A percentile compares a stretch with the other conserved stretches of the same genome.
These are phyloP conservation scores for Cataglyphis livida DNA, from an alignment of 2,888 invertebrate genomes.

Conservation along the genomic window DNA sequence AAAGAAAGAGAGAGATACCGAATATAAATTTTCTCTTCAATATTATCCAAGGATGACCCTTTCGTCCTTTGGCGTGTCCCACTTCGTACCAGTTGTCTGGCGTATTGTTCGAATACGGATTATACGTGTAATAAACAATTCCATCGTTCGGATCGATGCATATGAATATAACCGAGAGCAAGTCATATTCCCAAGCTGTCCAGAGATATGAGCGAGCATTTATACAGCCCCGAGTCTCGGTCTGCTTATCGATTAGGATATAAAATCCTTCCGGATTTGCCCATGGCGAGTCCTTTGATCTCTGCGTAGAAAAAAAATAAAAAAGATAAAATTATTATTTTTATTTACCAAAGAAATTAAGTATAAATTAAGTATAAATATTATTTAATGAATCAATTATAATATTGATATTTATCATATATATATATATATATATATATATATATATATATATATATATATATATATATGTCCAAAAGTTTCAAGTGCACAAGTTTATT, in stretches of 20 bases:
- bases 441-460: no score
- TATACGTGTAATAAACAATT: constrained; percentile 66
- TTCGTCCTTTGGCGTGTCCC: constrained; percentile 43
- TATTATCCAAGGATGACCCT: constrained; percentile 69
- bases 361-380: no score
- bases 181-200: constrained; percentile 68
- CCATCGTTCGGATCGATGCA: constrained; percentile 67
- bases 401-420: no score
- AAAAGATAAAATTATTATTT: not conserved
- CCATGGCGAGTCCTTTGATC: constrained; percentile 68
- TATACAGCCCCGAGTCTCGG: constrained; percentile 60
- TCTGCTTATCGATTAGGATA: constrained; percentile 62
- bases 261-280: constrained; percentile 65
- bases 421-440: no score
- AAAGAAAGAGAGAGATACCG: constrained; percentile 14
- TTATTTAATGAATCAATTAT: not conserved
- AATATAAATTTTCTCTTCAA: constrained; percentile 52
- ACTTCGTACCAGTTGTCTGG: constrained; percentile 63
- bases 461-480: no score
- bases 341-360: not conserved
- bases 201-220: constrained; percentile 63
- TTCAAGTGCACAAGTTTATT: constrained; percentile 15
- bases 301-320: not conserved
- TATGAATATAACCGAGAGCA: constrained; percentile 62
- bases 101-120: constrained; percentile 64